A percentile compares a stretch with the other conserved stretches of the same genome.
Evolutionary conservation across 2,113 vertebrate species (phyloP).

Genomic region (Lamprotornis superbus): DNA sequence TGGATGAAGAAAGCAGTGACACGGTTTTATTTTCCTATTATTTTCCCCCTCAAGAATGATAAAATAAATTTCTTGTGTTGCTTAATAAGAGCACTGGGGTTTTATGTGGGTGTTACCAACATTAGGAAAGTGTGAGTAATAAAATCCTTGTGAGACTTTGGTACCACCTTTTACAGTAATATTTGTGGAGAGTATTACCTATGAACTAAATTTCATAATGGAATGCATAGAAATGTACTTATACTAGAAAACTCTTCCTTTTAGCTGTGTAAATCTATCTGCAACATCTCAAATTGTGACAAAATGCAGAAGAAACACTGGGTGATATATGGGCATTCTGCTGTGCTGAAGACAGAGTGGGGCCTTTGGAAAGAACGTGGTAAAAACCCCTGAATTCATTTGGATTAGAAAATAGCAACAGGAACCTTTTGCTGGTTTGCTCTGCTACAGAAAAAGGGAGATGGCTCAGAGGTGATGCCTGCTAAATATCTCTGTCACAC

Average conservation of each 20-base stretch:
- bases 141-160: conserved; percentile 45
- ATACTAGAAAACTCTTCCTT: neutral
- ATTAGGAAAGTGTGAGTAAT: conserved; percentile 61
- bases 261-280: neutral
- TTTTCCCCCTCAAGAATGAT: conserved; percentile 61
- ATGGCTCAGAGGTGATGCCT: neutral
- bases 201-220: neutral
- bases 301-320: neutral
- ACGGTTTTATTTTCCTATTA: conserved; percentile 58
- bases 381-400: conserved; percentile 40
- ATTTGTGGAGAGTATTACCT: conserved; percentile 34
- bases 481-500: neutral
- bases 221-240: neutral
- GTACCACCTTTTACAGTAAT: conserved; percentile 63
- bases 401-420: conserved; percentile 19
- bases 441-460: neutral
- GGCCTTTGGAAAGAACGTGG: conserved; percentile 25
- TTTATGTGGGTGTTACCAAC: conserved; percentile 59
- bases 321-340: neutral
- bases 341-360: neutral
- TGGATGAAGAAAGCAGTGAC: conserved; percentile 31
- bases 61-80: conserved; percentile 54
- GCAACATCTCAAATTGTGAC: neutral
- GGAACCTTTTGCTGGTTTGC: conserved; percentile 28
- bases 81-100: conserved; percentile 58